These are phyloP conservation scores for Phortica magna DNA, from an alignment of 2,888 invertebrate species.

Conservation along the genomic window DNA sequence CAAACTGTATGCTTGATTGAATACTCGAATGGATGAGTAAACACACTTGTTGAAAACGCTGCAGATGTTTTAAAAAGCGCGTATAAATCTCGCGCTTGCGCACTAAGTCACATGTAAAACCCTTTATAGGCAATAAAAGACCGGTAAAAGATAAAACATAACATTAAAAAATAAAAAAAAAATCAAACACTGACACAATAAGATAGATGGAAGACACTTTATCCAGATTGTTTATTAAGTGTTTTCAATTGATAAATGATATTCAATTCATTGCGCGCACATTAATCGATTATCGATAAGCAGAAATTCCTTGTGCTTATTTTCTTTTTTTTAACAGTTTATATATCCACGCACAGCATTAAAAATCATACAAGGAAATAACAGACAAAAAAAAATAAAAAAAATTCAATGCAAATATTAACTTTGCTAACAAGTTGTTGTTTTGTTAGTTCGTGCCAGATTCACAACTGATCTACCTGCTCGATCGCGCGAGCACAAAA, in stretches of 20 bases:
- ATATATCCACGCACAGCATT: too few relatives aligned
- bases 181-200: background rate
- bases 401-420: background rate
- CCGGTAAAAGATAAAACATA: background rate
- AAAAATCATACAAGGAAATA: conserved; percentile 9
- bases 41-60: conserved; percentile 27
- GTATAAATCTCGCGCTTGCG: conserved; percentile 53
- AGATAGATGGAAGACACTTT: too few relatives aligned
- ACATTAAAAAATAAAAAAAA: background rate
- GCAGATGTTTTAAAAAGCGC: conserved; percentile 64
- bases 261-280: too few relatives aligned
- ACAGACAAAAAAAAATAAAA: background rate
- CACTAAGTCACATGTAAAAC: conserved; percentile 35
- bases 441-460: conserved; percentile 73
- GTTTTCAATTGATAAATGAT: too few relatives aligned
- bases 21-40: background rate
- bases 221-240: too few relatives aligned
- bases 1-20: too few relatives aligned
- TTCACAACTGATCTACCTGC: conserved; percentile 78
- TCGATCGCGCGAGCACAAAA: conserved; percentile 53
- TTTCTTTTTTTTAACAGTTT: background rate
- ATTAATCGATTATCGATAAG: background rate
- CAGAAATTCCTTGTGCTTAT: background rate
- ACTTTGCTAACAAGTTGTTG: background rate
- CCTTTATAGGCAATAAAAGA: too few relatives aligned